Conservation (phyloP, 2,797 vertebrate species). For the Adelosebastes latens region DNA sequence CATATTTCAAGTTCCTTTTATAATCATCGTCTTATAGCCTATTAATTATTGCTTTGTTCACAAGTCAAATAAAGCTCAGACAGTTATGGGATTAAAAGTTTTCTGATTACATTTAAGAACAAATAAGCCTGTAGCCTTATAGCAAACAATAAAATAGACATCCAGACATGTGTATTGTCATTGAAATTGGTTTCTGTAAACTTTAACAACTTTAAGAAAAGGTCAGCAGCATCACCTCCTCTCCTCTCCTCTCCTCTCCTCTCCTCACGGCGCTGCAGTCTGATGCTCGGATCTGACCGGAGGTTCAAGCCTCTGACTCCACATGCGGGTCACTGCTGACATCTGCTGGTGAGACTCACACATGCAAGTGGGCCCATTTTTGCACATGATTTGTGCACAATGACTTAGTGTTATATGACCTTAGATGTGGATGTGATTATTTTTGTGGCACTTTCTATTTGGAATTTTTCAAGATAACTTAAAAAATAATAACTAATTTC, state of each 20-base stretch:
- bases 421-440: not conserved
- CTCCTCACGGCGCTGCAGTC: not conserved
- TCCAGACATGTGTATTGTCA: not conserved
- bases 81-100: not conserved
- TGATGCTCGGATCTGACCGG: not conserved
- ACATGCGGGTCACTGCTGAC: constrained; percentile 48
- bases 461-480: too few species aligned
- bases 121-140: not conserved
- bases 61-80: not conserved
- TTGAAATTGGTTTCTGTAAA: not conserved
- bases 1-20: not conserved
- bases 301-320: not conserved
- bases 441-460: not conserved
- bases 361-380: not conserved
- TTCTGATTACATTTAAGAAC: not conserved
- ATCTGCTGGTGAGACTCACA: constrained; percentile 61
- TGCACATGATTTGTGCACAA: not conserved
- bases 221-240: constrained; percentile 17
- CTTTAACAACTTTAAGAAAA: not conserved
- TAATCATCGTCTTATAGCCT: not conserved
- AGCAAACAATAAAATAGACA: not conserved
- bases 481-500: too few species aligned
- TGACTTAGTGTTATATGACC: not conserved
- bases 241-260: not conserved
- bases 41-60: not conserved